Percentiles rank a stretch among this genome's conserved stretches.
phyloP scores from a whole-genome alignment of 1,140 invertebrate species.

The Latrodectus geometricus region DNA sequence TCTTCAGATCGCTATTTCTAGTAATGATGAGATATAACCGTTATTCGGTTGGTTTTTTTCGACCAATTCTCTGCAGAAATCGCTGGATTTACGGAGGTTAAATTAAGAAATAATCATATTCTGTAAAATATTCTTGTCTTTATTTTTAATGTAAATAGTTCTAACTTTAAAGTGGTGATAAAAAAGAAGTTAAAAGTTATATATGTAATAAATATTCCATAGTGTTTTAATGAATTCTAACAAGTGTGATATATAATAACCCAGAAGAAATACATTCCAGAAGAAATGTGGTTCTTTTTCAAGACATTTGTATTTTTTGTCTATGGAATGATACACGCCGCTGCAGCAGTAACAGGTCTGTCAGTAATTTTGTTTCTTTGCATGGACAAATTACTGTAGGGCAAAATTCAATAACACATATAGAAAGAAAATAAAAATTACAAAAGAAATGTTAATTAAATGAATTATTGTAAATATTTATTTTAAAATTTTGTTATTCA shows the following conservation, averaged over 20 bases:
- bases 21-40: background rate
- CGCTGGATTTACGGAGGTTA: background rate
- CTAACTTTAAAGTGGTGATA: background rate
- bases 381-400: no score
- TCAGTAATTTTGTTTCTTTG: background rate
- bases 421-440: no score
- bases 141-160: no score
- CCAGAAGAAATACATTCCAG: background rate
- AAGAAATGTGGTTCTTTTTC: background rate
- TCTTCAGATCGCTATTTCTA: background rate
- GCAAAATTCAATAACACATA: no score
- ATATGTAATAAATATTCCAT: background rate
- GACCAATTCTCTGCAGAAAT: background rate
- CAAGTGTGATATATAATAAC: background rate
- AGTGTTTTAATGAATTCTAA: background rate
- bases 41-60: background rate
- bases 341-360: constrained; percentile 4
- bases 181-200: background rate
- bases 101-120: background rate
- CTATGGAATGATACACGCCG: background rate
- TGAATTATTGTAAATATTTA: no score
- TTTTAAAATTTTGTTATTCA: no score
- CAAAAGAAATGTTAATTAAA: no score
- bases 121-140: background rate
- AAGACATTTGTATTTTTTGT: background rate